Evolutionary conservation across 2,113 vertebrate species (phyloP).

Genomic region (Edolisoma coerulescens): DNA sequence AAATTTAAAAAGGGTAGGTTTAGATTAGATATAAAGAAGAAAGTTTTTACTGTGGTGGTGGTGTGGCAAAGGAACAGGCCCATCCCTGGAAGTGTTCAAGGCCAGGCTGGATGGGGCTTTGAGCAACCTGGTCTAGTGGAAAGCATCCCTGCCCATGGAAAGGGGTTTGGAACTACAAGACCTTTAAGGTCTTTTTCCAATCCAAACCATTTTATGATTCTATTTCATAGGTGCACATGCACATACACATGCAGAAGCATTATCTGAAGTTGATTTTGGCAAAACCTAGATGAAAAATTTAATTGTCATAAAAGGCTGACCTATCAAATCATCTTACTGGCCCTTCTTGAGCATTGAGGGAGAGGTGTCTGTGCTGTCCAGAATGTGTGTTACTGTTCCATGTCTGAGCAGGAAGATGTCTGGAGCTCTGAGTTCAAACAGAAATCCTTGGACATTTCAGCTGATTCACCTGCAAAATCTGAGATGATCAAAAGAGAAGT

Average conservation of each 20-base stretch:
- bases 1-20: background rate
- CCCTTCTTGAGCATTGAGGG: background rate
- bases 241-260: background rate
- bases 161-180: background rate
- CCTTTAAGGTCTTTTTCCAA: background rate
- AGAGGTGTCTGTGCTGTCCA: background rate
- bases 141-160: background rate
- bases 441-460: background rate
- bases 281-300: background rate
- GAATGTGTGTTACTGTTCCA: accelerated
- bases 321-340: background rate
- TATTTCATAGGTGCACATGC: background rate
- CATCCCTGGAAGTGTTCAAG: background rate
- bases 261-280: background rate
- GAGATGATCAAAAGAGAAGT: background rate
- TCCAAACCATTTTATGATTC: background rate
- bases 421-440: background rate
- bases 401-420: background rate
- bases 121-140: background rate
- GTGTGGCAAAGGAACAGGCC: background rate
- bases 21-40: background rate
- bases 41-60: background rate
- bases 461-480: background rate
- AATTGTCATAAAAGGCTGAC: background rate
- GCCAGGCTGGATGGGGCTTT: background rate